A percentile compares a stretch with the other conserved stretches of the same genome.
Conservation (phyloP, 2,888 invertebrate species). For the Lysandra bellargus region DNA sequence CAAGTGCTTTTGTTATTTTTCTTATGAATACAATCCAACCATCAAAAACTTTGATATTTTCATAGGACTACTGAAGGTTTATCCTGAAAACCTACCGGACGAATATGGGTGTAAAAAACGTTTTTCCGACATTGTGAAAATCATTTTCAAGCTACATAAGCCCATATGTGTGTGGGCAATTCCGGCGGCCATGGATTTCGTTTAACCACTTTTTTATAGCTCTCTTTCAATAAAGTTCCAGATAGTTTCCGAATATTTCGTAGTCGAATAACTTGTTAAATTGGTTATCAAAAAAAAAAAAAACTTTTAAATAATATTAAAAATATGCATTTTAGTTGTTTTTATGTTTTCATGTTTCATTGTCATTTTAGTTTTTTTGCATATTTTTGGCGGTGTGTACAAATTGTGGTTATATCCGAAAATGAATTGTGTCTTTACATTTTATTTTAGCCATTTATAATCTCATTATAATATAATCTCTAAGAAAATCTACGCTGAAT, state of each 20-base stretch:
- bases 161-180: constrained; percentile 15
- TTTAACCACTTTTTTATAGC: constrained; percentile 8
- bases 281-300: not conserved
- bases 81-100: not conserved
- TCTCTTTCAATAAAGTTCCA: not conserved
- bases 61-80: not conserved
- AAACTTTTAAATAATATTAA: too few species aligned
- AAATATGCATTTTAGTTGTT: too few species aligned
- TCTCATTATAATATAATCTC: too few species aligned
- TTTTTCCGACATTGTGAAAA: constrained; percentile 17
- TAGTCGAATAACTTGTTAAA: not conserved
- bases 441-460: too few species aligned
- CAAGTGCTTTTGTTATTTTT: not conserved
- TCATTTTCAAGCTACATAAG: constrained; percentile 18
- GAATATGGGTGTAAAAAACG: not conserved
- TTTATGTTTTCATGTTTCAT: too few species aligned
- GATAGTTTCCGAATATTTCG: not conserved
- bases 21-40: not conserved
- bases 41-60: not conserved
- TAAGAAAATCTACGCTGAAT: too few species aligned
- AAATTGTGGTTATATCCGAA: too few species aligned
- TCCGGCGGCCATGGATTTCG: constrained; percentile 19
- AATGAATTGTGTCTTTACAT: too few species aligned
- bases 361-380: too few species aligned
- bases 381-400: too few species aligned